A percentile compares a stretch with the other conserved stretches of the same genome.
These are phyloP conservation scores for Eospalax fontanierii DNA, from an alignment of 2,797 vertebrate genomes.

Conservation along the genomic window DNA sequence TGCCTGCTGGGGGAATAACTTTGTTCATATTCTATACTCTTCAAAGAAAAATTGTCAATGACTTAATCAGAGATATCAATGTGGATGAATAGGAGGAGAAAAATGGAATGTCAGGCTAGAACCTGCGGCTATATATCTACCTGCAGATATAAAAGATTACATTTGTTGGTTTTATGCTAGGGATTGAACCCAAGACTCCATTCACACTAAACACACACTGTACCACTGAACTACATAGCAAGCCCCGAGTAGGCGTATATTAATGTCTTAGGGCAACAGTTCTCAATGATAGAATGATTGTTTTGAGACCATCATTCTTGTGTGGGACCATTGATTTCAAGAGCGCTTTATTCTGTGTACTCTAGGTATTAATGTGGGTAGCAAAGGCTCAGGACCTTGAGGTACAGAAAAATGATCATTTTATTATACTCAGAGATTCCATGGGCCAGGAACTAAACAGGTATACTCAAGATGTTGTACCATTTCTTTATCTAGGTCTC, in stretches of 20 bases:
- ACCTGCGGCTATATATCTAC: neutral
- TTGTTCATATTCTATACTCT: neutral
- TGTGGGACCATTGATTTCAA: neutral
- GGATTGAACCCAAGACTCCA: neutral
- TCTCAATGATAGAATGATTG: neutral
- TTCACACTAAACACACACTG: neutral
- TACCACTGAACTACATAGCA: neutral
- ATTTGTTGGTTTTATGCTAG: neutral
- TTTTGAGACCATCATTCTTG: neutral
- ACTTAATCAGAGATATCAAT: slow-evolving; percentile 23
- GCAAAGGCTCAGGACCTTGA: neutral
- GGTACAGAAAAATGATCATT: neutral
- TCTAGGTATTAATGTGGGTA: neutral
- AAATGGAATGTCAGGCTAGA: neutral
- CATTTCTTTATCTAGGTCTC: neutral
- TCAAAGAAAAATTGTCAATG: slow-evolving; percentile 10
- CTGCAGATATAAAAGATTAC: neutral
- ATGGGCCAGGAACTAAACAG: neutral
- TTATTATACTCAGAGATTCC: slow-evolving; percentile 19
- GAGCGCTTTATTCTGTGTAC: neutral
- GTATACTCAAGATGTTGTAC: neutral
- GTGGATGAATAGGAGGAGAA: neutral
- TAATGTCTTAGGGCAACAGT: neutral
- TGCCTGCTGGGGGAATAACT: neutral
- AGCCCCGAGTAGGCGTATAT: neutral